Base-by-base conservation (phyloP, 2,888 invertebrate genomes). In the Netelia inedita region DNA sequence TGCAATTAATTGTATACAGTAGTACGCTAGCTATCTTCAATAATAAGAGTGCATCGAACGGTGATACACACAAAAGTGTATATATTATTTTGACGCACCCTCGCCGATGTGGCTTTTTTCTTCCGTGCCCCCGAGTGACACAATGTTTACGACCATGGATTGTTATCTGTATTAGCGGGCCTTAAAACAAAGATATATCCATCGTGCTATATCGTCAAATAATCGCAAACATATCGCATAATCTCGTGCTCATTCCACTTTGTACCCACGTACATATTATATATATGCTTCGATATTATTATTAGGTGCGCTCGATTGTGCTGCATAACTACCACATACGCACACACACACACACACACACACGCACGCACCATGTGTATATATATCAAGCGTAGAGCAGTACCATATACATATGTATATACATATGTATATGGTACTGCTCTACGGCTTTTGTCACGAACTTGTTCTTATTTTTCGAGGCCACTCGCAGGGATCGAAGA, bases 71-170 rank as follows among this genome's bases (percentile, higher is more conserved):
- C 35, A 6, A 35, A 8, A 35, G 35, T 35, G 35, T 35, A 35
- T 35, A 35, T 8, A 35, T 5, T 43, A n/a, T 28, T 16, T 19
- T 5, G 11, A 71, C 55, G 66, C 46, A 53, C 50, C 23, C 28
- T 41, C 19, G 10, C 16, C 23, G 5, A 53, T 19, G 63, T 79
- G 53, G 28, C 2, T 72, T 57, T 43, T 79, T 43, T 57, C 50
- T 16, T 72, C 23, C n/a, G 43, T 53, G 63, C 21, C 9, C 75
- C 87, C 84, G 88, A 88, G 88, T 82, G 89, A 91, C 83, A 86
- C 83, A 86, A 93, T 93, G 92, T 91, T 89, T 86, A 89, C 89
- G 89, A 91, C 90, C 88, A 93, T 93, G 93, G 93, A 93, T 93
- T 92, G 91, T 92, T 90, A 90, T 90, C 89, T 89, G 86, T 91